Evolutionary conservation across 2,113 vertebrate species (phyloP).

Genomic region (Semnornis frantzii): DNA sequence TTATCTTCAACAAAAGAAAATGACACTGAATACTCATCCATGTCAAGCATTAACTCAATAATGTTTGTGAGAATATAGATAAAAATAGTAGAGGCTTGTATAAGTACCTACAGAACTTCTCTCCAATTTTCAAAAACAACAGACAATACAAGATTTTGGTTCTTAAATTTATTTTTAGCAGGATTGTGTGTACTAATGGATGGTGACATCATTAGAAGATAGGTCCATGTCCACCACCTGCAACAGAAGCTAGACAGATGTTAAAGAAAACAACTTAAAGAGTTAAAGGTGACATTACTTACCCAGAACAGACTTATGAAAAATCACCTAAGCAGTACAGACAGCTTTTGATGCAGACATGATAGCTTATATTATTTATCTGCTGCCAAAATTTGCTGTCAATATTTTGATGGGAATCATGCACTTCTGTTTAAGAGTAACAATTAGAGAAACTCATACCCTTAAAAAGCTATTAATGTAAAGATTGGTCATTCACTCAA

Average conservation of each 20-base stretch:
- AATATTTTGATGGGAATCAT: neutral
- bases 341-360: constrained; percentile 27
- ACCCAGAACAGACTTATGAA: constrained; percentile 61
- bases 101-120: constrained; percentile 15
- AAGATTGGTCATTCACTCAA: neutral
- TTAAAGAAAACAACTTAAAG: constrained; percentile 80
- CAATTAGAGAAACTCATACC: neutral
- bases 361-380: neutral
- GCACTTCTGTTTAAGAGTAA: neutral
- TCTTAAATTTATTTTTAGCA: constrained; percentile 88
- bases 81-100: neutral
- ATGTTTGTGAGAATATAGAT: neutral
- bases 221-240: constrained; percentile 85
- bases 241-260: constrained; percentile 85
- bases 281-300: constrained; percentile 68
- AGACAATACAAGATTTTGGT: constrained; percentile 86
- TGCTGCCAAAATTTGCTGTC: neutral
- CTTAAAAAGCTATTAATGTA: neutral
- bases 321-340: constrained; percentile 29
- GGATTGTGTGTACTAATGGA: constrained; percentile 76
- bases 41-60: neutral
- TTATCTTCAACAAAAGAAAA: neutral
- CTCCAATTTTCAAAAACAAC: constrained; percentile 80
- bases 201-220: constrained; percentile 78
- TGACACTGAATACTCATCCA: neutral